Conservation (phyloP, 2,113 vertebrate genomes). For the Pao palembangensis region DNA sequence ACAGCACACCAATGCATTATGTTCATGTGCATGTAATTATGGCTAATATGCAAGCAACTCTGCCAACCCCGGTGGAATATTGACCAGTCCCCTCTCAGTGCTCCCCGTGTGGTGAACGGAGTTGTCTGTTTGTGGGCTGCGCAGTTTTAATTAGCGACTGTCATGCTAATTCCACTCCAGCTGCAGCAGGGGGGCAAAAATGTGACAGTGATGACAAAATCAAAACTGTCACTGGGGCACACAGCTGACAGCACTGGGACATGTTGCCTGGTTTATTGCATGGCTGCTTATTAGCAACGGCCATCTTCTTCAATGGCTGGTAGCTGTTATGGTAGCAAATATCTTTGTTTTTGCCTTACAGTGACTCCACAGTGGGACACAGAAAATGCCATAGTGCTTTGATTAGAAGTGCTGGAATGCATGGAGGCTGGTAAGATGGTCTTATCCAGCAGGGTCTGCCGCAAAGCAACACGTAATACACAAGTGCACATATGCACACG, state of each 20-base stretch:
- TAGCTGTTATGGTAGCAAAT: not conserved
- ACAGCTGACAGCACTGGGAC: conserved; percentile 45
- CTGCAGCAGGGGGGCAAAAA: conserved; percentile 9
- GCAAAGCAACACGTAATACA: conserved; percentile 2
- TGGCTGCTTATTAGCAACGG: conserved; percentile 13
- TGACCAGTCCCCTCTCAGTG: conserved; percentile 60
- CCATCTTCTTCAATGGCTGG: too few species aligned
- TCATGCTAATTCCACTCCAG: conserved; percentile 37
- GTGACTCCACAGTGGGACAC: conserved; percentile 12
- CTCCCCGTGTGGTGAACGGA: conserved; percentile 27
- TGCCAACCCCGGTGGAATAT: conserved; percentile 61
- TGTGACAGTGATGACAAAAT: conserved; percentile 36
- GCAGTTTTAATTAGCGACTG: conserved; percentile 40
- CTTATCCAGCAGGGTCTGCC: conserved; percentile 49
- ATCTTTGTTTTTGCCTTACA: not conserved
- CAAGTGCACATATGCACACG: conserved; percentile 1
- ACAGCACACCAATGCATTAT: conserved; percentile 66
- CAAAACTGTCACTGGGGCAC: not conserved
- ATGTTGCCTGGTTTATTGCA: conserved; percentile 55
- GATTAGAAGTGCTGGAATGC: conserved; percentile 44
- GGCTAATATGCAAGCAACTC: conserved; percentile 61
- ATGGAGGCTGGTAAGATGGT: conserved; percentile 50
- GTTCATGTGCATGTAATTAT: conserved; percentile 64
- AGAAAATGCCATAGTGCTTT: conserved; percentile 20
- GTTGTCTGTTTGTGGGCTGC: conserved; percentile 14